A percentile compares a stretch with the other conserved stretches of the same genome.
Evolutionary conservation across 2,113 vertebrate genomes (phyloP).

Genomic region (Pollachius pollachius): DNA sequence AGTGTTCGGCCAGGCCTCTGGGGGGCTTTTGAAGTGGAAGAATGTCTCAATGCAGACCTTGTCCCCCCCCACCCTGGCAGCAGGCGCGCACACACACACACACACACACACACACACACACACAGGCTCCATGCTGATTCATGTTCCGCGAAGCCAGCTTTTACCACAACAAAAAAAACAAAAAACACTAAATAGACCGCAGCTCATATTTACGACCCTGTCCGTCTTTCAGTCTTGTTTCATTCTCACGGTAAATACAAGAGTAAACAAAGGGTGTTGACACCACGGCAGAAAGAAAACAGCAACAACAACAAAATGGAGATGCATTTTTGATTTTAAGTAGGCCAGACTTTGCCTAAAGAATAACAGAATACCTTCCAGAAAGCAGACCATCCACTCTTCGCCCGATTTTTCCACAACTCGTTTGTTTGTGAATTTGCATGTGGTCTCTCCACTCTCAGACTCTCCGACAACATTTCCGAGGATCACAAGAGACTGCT

Average conservation of each 20-base stretch:
- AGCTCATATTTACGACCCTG: constrained; percentile 36
- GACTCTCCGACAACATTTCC: constrained; percentile 20
- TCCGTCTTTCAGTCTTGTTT: constrained; percentile 16
- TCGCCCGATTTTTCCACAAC: not conserved
- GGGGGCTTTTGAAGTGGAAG: constrained; percentile 71
- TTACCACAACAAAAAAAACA: constrained; percentile 31
- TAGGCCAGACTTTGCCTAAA: not conserved
- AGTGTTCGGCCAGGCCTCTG: constrained; percentile 62
- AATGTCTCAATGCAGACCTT: constrained; percentile 66
- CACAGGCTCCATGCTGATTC: constrained; percentile 49
- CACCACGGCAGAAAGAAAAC: constrained; percentile 13
- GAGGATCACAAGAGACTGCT: constrained; percentile 27
- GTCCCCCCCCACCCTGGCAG: constrained; percentile 38
- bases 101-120: constrained; percentile 21
- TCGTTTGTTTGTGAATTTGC: constrained; percentile 27
- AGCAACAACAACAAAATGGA: constrained; percentile 26
- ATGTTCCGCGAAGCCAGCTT: constrained; percentile 16
- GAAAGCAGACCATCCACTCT: constrained; percentile 15
- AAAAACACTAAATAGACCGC: not conserved
- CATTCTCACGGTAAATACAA: constrained; percentile 33
- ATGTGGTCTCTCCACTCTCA: constrained; percentile 16
- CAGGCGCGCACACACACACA: constrained; percentile 4
- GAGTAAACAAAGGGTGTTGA: constrained; percentile 19
- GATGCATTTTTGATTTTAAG: not conserved
- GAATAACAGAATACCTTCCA: not conserved